Conservation (phyloP, 2,888 invertebrate genomes). For the Rhamphomyia laevipes region DNA sequence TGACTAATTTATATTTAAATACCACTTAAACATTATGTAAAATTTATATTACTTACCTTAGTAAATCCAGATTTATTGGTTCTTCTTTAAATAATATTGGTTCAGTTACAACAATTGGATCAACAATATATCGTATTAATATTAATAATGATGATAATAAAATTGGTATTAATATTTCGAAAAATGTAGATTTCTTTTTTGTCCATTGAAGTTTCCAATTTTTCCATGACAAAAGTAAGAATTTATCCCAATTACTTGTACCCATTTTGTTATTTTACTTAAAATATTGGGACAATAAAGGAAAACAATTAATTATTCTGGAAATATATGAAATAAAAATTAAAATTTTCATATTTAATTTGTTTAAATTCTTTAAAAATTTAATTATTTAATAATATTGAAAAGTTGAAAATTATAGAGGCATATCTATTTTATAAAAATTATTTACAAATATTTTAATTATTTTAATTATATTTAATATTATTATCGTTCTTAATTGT, state of each 20-base stretch:
- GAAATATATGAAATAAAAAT: too few species aligned
- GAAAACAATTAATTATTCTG: too few species aligned
- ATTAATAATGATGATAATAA: conserved; percentile 56
- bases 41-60: conserved; percentile 6
- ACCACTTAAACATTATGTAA: conserved; percentile 1
- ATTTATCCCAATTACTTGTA: conserved; percentile 41
- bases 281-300: background rate
- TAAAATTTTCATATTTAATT: too few species aligned
- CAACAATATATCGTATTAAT: conserved; percentile 51
- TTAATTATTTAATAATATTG: too few species aligned
- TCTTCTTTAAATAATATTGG: conserved; percentile 28
- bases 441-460: too few species aligned
- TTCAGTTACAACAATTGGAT: conserved; percentile 36
- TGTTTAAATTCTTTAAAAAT: too few species aligned
- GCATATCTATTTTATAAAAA: too few species aligned
- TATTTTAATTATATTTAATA: too few species aligned
- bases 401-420: too few species aligned
- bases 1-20: too few species aligned
- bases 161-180: conserved; percentile 57
- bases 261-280: conserved; percentile 6
- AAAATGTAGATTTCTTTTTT: conserved; percentile 51
- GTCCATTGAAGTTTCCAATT: conserved; percentile 68
- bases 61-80: conserved; percentile 25
- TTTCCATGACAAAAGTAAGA: conserved; percentile 68
- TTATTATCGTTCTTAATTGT: too few species aligned